Base-by-base conservation (phyloP, 2,888 invertebrate genomes). In the Pachymerium ferrugineum region DNA sequence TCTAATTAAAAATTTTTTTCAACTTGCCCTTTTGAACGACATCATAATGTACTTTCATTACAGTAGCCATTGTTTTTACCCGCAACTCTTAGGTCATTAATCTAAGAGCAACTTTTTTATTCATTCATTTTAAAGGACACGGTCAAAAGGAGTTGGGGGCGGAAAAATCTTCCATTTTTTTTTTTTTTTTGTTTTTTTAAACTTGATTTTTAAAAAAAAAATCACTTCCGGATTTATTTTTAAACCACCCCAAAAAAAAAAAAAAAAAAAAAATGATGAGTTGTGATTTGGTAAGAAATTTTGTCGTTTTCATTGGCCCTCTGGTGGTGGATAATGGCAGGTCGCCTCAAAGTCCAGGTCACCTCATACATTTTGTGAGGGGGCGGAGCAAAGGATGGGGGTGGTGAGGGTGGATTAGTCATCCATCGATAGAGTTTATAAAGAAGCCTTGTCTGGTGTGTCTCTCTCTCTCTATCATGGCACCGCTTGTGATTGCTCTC, bases 271-370 rank as follows among this genome's bases (percentile, higher is more conserved):
- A 38, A 38, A 38, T n/a, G n/a, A 38, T 10, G 16, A 38, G 0
- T 38, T 38, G 12, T 10, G 1, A 38, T n/a, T n/a, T n/a, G n/a
- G n/a, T n/a, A n/a, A n/a, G n/a, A n/a, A n/a, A n/a, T n/a, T n/a
- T n/a, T n/a, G n/a, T n/a, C n/a, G n/a, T n/a, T n/a, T n/a, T n/a
- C n/a, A n/a, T n/a, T n/a, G n/a, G n/a, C n/a, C n/a, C n/a, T 54
- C 19, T 2, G 22, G 22, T 22, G 0, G 47, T n/a, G n/a, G n/a
- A n/a, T 54, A 54, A 54, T 54, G 47, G 47, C 47, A 54, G 47
- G 47, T 54, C 47, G 47, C 47, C 47, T 54, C 47, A 54, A 54
- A 54, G 47, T 54, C 47, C 47, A 54, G 47, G 47, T 54, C 47
- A 54, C 19, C 22, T 54, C 47, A 54, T 54, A 19, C 19, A 19